Evolutionary conservation across 1,140 invertebrate species (phyloP).

Genomic region (Zeugodacus cucurbitae): DNA sequence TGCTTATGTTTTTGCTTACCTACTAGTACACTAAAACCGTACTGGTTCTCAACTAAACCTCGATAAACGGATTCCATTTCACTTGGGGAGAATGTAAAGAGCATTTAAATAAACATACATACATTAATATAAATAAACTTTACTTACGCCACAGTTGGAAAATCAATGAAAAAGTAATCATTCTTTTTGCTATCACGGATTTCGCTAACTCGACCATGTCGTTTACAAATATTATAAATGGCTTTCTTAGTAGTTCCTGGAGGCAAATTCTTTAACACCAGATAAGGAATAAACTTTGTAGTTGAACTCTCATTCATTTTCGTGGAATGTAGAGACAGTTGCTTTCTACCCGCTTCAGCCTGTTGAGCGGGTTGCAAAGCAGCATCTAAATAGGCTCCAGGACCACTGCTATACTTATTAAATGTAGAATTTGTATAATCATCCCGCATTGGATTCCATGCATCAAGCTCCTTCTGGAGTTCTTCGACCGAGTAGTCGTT

Average conservation of each 20-base stretch:
- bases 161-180: conserved; percentile 41
- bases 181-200: conserved; percentile 39
- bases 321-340: neutral
- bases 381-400: conserved; percentile 41
- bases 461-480: neutral
- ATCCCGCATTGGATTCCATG: conserved; percentile 46
- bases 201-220: conserved; percentile 8
- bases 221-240: conserved; percentile 37
- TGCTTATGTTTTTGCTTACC: conserved; percentile 40
- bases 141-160: conserved; percentile 45
- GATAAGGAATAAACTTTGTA: neutral
- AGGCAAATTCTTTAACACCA: conserved; percentile 40
- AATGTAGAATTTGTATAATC: conserved; percentile 41
- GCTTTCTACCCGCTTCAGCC: neutral
- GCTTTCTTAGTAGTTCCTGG: conserved; percentile 16
- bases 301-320: neutral
- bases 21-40: conserved; percentile 41
- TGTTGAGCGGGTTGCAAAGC: neutral
- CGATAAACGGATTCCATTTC: conserved; percentile 43
- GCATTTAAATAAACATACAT: neutral
- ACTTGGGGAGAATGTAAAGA: neutral
- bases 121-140: neutral
- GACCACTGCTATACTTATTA: conserved; percentile 40
- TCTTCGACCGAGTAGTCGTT: neutral
- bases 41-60: conserved; percentile 40